These are phyloP conservation scores for Peromyscus aztecus DNA, from an alignment of 2,797 vertebrate species.

Conservation along the genomic window DNA sequence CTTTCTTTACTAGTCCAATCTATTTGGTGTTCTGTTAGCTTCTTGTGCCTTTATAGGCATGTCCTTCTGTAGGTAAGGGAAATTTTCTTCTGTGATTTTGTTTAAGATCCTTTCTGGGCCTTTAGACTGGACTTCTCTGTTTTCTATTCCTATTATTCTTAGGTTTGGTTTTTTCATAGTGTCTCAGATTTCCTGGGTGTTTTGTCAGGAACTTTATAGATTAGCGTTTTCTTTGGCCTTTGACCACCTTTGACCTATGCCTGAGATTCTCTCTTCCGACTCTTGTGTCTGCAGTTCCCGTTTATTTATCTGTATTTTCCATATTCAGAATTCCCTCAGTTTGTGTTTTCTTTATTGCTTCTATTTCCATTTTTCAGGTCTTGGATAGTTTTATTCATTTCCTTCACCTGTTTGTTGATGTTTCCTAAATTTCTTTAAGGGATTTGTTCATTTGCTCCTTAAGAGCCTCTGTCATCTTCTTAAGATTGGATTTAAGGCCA, in stretches of 20 bases:
- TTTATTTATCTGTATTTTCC: background rate
- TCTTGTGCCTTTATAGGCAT: background rate
- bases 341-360: too few relatives aligned
- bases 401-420: too few relatives aligned
- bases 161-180: background rate
- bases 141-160: background rate
- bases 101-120: background rate
- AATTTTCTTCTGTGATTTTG: background rate
- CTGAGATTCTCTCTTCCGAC: background rate
- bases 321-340: background rate
- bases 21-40: background rate
- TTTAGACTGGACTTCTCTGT: background rate
- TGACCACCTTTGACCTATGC: too few relatives aligned
- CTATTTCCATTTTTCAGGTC: too few relatives aligned
- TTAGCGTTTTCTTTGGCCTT: too few relatives aligned
- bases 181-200: background rate
- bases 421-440: too few relatives aligned
- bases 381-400: too few relatives aligned
- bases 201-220: background rate
- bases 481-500: too few relatives aligned
- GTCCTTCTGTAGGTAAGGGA: background rate
- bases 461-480: too few relatives aligned
- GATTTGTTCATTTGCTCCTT: too few relatives aligned
- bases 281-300: background rate
- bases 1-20: background rate